These are phyloP conservation scores for Lasiommata megera DNA, from an alignment of 2,888 invertebrate genomes.

Conservation along the genomic window DNA sequence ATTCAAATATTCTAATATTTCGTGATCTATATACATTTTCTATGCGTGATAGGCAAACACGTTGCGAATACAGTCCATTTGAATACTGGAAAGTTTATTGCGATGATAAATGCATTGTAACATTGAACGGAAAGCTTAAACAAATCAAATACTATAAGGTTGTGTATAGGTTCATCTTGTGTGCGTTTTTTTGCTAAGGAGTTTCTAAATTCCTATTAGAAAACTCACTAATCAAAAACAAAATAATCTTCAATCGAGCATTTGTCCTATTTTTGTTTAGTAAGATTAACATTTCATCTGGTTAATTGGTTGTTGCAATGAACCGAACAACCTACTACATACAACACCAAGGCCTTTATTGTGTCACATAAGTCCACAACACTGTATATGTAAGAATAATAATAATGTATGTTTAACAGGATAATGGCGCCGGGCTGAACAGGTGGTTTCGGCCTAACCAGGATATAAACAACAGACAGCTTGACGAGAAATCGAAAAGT, in stretches of 20 bases:
- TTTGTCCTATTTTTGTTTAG: too few relatives aligned
- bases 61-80: neutral
- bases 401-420: conserved; percentile 38
- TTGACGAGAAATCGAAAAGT: neutral
- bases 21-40: neutral
- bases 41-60: neutral
- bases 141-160: conserved; percentile 9
- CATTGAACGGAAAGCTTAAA: conserved; percentile 3
- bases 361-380: too few relatives aligned
- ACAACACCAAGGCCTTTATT: too few relatives aligned
- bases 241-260: too few relatives aligned
- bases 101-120: neutral
- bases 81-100: neutral
- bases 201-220: neutral
- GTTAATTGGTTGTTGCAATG: too few relatives aligned
- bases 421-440: conserved; percentile 40
- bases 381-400: too few relatives aligned
- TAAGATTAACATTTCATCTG: too few relatives aligned
- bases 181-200: neutral
- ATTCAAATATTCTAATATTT: neutral
- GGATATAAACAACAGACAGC: neutral
- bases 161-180: conserved; percentile 11
- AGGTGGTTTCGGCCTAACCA: neutral
- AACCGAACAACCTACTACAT: too few relatives aligned
- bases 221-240: too few relatives aligned